These are phyloP conservation scores for Pinctada fucata DNA, from an alignment of 2,888 invertebrate species.

Conservation along the genomic window DNA sequence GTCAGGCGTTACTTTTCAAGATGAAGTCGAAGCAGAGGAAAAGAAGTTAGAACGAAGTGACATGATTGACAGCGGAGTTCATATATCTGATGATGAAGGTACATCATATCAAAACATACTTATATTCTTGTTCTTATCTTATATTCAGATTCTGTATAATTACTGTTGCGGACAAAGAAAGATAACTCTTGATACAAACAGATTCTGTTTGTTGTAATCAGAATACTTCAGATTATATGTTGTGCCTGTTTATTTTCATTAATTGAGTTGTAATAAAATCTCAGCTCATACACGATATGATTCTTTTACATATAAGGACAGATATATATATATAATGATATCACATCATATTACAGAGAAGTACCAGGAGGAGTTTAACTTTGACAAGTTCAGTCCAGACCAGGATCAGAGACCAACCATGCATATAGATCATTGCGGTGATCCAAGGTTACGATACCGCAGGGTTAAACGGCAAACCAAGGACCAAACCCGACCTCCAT, in stretches of 20 bases:
- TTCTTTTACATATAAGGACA: no score
- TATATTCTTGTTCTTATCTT: no score
- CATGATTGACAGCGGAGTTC: not conserved
- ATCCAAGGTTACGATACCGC: constrained; percentile 56
- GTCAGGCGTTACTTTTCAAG: constrained; percentile 57
- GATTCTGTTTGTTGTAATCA: no score
- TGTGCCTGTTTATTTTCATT: no score
- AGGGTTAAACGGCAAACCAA: constrained; percentile 18
- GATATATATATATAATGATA: no score
- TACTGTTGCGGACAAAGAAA: no score
- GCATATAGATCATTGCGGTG: constrained; percentile 27
- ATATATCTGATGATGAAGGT: constrained; percentile 27
- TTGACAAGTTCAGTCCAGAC: constrained; percentile 14
- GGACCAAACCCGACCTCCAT: constrained; percentile 48
- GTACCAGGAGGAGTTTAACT: constrained; percentile 22
- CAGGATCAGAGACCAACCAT: constrained; percentile 6
- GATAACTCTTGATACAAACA: no score
- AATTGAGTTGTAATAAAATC: no score
- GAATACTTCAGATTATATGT: no score
- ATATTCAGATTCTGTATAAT: no score
- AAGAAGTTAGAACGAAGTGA: not conserved
- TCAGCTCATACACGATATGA: no score
- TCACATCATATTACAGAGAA: constrained; percentile 14
- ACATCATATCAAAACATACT: no score
- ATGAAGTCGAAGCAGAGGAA: constrained; percentile 37